Evolutionary conservation across 2,888 invertebrate genomes (phyloP), one percentile per base, ranked within the genome.

Genomic region (Amiota communis): DNA sequence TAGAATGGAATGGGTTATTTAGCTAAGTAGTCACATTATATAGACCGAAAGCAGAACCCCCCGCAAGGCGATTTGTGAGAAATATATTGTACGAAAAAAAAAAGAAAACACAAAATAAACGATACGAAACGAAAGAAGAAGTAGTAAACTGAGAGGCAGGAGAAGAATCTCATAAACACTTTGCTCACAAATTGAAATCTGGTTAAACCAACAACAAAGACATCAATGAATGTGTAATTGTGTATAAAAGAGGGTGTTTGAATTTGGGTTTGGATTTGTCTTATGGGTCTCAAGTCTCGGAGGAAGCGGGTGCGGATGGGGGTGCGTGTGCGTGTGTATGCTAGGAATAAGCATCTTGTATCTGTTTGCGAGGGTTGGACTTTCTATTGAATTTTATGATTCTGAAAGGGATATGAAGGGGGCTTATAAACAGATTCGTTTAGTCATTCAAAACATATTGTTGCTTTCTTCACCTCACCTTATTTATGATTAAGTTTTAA

Each of bases 101-200:
- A 51, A 67, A 72, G 48, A 56, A 67, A 70, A n/a, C 20, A 63
- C 49, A 69, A 69, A 65, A 67, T 65, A 70, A 48, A 57, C 76
- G 74, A 69, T 75, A 74, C 15, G 17, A 13, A 13, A 13, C 67
- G 65, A 70, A 70, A 6, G 36, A 72, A 71, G 75, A 61, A 48
- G 47, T 13, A 48, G 10, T 61, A 11, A n/a, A 70, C 15, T 4
- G 53, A 36, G 15, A 56, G 1, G 47, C 48, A 9, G 36, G 57
- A 64, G 17, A 65, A 48, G 80, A 87, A 84, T 82, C 81, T 84
- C 82, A 86, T 88, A 86, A 88, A 87, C 86, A 87, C 86, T 87
- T 86, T 87, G 80, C 79, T 80, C 81, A 86, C 87, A 87, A 88
- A 88, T 87, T 87, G 86, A 88, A 87, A 87, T 87, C 84, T 79